These are phyloP conservation scores for Scolanthus callimorphus DNA, from an alignment of 92 coral and sea anemone genomes.

Conservation along the genomic window DNA sequence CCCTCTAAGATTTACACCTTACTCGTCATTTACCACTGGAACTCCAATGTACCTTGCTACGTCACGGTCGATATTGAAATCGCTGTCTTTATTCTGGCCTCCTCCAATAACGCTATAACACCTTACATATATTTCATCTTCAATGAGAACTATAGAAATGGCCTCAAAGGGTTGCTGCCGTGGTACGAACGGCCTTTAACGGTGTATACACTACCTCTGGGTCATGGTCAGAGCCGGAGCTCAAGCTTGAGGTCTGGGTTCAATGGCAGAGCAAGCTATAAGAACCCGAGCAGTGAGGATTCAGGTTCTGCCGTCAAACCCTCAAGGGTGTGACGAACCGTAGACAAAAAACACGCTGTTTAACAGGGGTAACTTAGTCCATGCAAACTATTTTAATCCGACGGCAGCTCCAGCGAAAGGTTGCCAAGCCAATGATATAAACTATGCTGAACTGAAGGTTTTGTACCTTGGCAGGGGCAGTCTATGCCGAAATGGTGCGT, in stretches of 20 bases:
- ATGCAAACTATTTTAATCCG: no score
- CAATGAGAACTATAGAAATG: slow-evolving; percentile 33
- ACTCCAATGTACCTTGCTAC: slow-evolving; percentile 11
- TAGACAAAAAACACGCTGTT: no score
- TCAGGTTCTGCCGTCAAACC: slow-evolving; percentile 8
- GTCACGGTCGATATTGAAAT: neutral
- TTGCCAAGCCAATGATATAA: no score
- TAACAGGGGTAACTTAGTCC: no score
- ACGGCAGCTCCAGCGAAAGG: no score
- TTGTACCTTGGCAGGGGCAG: no score
- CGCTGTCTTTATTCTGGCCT: slow-evolving; percentile 5
- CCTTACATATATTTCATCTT: slow-evolving; percentile 31
- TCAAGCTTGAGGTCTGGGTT: slow-evolving; percentile 23
- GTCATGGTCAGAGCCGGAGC: slow-evolving; percentile 29
- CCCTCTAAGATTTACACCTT: slow-evolving; percentile 10
- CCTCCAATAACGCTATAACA: slow-evolving; percentile 27
- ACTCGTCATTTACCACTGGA: slow-evolving; percentile 8
- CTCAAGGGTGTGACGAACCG: neutral
- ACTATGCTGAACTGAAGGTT: no score
- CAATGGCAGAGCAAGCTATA: slow-evolving; percentile 13
- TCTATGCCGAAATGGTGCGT: no score
- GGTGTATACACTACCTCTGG: slow-evolving; percentile 7
- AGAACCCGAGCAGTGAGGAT: slow-evolving; percentile 14
- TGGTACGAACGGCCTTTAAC: slow-evolving; percentile 26
- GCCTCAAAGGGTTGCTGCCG: slow-evolving; percentile 23